These are phyloP conservation scores for Cichladusa arquata DNA, from an alignment of 2,113 vertebrate species.

Conservation along the genomic window DNA sequence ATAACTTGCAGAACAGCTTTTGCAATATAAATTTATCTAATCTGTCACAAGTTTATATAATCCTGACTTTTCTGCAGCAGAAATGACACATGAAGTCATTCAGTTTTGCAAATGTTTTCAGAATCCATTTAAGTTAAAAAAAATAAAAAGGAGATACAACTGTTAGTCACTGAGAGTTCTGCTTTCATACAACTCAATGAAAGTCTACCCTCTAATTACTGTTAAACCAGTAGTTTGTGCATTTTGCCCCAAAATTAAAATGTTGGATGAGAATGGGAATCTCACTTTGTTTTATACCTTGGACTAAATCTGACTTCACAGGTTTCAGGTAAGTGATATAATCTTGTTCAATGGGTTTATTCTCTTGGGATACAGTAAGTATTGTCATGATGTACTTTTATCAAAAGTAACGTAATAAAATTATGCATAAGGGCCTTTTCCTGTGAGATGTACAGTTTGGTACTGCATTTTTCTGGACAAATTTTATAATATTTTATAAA, in stretches of 20 bases:
- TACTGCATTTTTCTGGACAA: too few relatives aligned
- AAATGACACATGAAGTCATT: neutral
- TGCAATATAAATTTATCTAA: neutral
- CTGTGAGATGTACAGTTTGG: neutral
- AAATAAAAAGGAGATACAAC: accelerated
- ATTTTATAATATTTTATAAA: neutral
- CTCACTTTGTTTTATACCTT: neutral
- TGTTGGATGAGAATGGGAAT: neutral
- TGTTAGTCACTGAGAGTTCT: neutral
- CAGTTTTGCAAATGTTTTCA: neutral
- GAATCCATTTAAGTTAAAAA: neutral
- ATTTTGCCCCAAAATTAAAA: neutral
- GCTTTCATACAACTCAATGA: neutral
- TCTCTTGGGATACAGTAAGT: neutral
- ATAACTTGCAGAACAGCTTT: neutral
- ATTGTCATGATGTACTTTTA: neutral
- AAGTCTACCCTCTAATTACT: neutral
- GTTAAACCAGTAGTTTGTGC: neutral
- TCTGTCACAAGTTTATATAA: neutral
- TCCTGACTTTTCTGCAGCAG: neutral
- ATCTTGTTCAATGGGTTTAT: neutral
- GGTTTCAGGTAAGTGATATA: neutral
- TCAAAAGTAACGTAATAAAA: neutral
- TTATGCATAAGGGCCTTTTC: neutral
- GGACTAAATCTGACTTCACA: neutral